Conservation (phyloP, 1,140 invertebrate genomes). For the Sitophilus oryzae region DNA sequence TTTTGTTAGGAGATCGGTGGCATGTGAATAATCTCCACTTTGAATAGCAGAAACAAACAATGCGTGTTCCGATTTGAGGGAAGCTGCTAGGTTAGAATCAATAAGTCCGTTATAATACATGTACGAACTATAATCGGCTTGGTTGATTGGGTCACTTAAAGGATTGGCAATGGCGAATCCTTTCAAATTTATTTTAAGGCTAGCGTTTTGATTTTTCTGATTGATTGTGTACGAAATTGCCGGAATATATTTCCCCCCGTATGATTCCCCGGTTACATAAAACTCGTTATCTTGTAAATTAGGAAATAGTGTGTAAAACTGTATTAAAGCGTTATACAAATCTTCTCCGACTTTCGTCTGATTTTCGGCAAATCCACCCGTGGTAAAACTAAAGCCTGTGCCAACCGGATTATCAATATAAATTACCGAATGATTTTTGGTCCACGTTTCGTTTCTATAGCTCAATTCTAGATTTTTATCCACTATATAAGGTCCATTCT, state of each 20-base stretch:
- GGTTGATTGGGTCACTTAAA: constrained; percentile 69
- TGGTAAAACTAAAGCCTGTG: constrained; percentile 69
- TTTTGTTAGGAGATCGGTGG: constrained; percentile 53
- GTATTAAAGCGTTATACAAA: constrained; percentile 57
- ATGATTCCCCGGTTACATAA: constrained; percentile 77
- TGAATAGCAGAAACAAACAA: neutral
- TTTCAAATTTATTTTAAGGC: constrained; percentile 60
- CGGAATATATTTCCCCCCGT: constrained; percentile 77
- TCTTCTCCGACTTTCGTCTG: constrained; percentile 60
- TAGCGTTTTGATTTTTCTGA: constrained; percentile 53
- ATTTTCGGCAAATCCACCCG: constrained; percentile 57
- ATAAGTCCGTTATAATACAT: constrained; percentile 70
- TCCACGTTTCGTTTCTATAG: constrained; percentile 63
- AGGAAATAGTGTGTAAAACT: constrained; percentile 69
- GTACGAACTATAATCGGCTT: constrained; percentile 64
- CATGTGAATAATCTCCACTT: constrained; percentile 9
- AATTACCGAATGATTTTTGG: constrained; percentile 56
- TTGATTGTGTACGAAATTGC: constrained; percentile 69
- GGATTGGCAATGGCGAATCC: constrained; percentile 80
- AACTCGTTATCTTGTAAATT: constrained; percentile 60
- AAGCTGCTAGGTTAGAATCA: constrained; percentile 53
- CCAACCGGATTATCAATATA: constrained; percentile 85
- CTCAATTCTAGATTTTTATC: constrained; percentile 44
- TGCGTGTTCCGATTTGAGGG: constrained; percentile 47
- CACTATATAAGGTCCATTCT: constrained; percentile 57